Evolutionary conservation across 1,140 invertebrate species (phyloP), one percentile per base, ranked within the genome.

Genomic region (Bombyx mandarina): DNA sequence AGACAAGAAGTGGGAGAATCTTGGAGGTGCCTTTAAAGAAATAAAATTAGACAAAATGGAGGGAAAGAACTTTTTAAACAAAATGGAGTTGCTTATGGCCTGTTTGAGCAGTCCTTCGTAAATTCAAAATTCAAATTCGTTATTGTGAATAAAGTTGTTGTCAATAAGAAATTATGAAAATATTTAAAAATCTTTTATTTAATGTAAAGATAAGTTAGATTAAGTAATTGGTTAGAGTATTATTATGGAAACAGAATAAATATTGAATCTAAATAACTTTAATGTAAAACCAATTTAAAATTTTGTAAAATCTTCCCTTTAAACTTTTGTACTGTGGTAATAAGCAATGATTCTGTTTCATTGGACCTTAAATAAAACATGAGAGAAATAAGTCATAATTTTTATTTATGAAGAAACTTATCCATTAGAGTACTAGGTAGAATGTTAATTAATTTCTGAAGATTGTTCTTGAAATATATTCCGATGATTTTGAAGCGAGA

Each of bases 21-120:
- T 98, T 0, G 95, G 95, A 7, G 94, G 94, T 22, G 93, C 93
- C 49, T 98, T 97, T 83, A 94, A 97, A 79, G 95, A 97, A 89
- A 94, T 99, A 7, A 91, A 94, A 66, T 92, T 97, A 79, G 96
- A 98, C 52, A 96, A 96, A 88, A 96, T 99, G 92, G 96, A 98
- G 79, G 97, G 97, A n/a, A 95, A 96, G 73, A 98, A 98, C 88
- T 98, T 99, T 80, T 89, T 98, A 1, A 97, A 97, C 71, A 98
- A 98, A 91, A 97, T 99, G 92, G 97, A 99, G 90, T 90, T 98
- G 61, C 89, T 99, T 6, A 98, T 99, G 96, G 96, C 97, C 22
- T 94, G 95, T 67, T 86, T 97, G 10, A 96, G 88, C 65, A 89
- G 85, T 61, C 83, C 85, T 6, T 88, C 85, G 12, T 88, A 88